These are phyloP conservation scores for Eutolmus rufibarbis DNA, from an alignment of 2,888 invertebrate species.

Conservation along the genomic window DNA sequence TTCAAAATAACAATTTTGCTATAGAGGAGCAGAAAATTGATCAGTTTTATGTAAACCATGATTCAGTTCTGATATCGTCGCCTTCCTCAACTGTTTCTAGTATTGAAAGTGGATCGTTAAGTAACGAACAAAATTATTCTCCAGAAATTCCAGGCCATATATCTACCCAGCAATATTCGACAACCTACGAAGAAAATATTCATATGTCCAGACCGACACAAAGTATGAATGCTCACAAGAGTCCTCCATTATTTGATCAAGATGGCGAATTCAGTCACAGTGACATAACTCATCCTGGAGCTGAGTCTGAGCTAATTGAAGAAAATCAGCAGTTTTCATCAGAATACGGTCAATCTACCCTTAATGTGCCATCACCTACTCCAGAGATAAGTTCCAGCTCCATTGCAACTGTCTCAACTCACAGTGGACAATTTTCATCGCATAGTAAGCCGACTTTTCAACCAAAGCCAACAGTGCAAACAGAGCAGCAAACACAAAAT, in stretches of 20 bases:
- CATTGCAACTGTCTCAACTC: background rate
- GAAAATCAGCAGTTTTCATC: slow-evolving; percentile 65
- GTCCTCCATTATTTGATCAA: background rate
- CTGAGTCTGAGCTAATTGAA: slow-evolving; percentile 71
- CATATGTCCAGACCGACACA: slow-evolving; percentile 53
- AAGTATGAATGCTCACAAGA: slow-evolving; percentile 41
- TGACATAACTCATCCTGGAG: slow-evolving; percentile 68
- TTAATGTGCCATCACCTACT: slow-evolving; percentile 53
- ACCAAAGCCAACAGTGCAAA: slow-evolving; percentile 64
- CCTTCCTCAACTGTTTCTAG: slow-evolving; percentile 47
- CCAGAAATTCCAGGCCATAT: slow-evolving; percentile 60
- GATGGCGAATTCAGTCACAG: slow-evolving; percentile 65
- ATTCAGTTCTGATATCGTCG: slow-evolving; percentile 57
- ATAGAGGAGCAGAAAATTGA: slow-evolving; percentile 34
- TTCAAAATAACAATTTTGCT: slow-evolving; percentile 24
- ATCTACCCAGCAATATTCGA: slow-evolving; percentile 45
- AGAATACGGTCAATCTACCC: slow-evolving; percentile 64
- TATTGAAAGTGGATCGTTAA: background rate
- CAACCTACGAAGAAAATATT: slow-evolving; percentile 8
- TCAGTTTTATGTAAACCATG: slow-evolving; percentile 55
- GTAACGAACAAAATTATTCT: background rate
- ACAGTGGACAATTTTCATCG: background rate
- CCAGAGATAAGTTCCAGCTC: slow-evolving; percentile 59
- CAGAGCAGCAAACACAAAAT: slow-evolving; percentile 63
- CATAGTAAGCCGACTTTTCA: slow-evolving; percentile 66